phyloP scores from a whole-genome alignment of 2,797 vertebrate species.

The Chrosomus eos region DNA sequence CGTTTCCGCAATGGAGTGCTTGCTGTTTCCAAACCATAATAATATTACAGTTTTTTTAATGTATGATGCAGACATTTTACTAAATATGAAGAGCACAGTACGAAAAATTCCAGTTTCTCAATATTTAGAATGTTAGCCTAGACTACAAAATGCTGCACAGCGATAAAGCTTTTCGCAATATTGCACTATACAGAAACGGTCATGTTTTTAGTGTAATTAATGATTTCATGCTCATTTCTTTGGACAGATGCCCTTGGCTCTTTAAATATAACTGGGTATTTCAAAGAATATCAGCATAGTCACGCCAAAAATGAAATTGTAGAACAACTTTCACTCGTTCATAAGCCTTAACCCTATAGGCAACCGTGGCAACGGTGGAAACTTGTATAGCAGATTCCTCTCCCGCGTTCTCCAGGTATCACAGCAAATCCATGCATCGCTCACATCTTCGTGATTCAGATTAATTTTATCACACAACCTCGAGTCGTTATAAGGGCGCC shows the following conservation, averaged over 20 bases:
- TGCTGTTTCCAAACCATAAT: slow-evolving; percentile 11
- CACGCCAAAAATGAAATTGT: slow-evolving; percentile 79
- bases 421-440: slow-evolving; percentile 57
- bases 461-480: neutral
- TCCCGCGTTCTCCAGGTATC: slow-evolving; percentile 54
- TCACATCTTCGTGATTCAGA: slow-evolving; percentile 59
- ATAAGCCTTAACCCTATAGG: neutral
- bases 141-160: neutral
- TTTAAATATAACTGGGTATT: slow-evolving; percentile 77
- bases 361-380: neutral
- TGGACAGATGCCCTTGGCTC: slow-evolving; percentile 74
- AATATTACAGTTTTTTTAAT: neutral
- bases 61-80: neutral
- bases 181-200: too few species aligned
- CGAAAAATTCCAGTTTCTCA: neutral
- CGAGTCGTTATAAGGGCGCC: neutral
- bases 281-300: slow-evolving; percentile 73
- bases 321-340: slow-evolving; percentile 64
- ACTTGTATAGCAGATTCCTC: neutral
- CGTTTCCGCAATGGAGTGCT: slow-evolving; percentile 9
- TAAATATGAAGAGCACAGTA: neutral
- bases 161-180: neutral
- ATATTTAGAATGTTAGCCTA: neutral
- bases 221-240: slow-evolving; percentile 52
- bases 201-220: neutral